Evolutionary conservation across 1,140 invertebrate species (phyloP).

Genomic region (Drosophila bifasciata): DNA sequence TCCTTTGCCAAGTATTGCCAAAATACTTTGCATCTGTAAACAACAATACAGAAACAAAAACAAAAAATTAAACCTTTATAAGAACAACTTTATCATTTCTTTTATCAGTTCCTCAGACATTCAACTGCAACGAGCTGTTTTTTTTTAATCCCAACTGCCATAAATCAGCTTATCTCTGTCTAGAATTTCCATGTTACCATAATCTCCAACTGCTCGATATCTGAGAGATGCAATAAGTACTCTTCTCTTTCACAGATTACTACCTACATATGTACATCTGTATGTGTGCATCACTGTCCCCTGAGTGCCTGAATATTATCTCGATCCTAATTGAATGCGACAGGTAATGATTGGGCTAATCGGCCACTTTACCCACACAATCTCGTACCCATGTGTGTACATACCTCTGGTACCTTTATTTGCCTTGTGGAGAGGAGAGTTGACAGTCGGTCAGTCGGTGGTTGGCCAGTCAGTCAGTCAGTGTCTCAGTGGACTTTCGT

Average conservation of each 20-base stretch:
- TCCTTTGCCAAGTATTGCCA: no score
- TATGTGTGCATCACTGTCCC: neutral
- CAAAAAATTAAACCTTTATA: no score
- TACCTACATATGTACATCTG: neutral
- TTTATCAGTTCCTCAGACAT: no score
- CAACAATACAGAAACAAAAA: no score
- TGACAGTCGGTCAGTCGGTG: conserved; percentile 45
- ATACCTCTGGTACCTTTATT: conserved; percentile 6
- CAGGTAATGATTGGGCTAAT: conserved; percentile 32
- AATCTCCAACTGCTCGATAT: no score
- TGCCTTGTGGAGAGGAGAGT: conserved; percentile 1
- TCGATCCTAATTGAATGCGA: conserved; percentile 36
- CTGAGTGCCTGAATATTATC: conserved; percentile 17
- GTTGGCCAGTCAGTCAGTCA: conserved; percentile 51
- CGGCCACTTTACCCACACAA: neutral
- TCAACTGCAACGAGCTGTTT: no score
- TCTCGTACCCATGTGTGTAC: neutral
- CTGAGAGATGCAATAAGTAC: no score
- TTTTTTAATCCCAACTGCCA: no score
- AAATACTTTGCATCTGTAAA: no score
- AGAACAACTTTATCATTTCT: no score
- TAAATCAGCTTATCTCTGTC: no score
- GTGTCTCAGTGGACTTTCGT: conserved; percentile 64
- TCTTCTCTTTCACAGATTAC: neutral
- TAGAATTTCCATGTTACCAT: no score